A percentile compares a stretch with the other conserved stretches of the same genome.
Conservation (phyloP, 2,113 vertebrate genomes). For the Cryptoleucopteryx plumbea region DNA sequence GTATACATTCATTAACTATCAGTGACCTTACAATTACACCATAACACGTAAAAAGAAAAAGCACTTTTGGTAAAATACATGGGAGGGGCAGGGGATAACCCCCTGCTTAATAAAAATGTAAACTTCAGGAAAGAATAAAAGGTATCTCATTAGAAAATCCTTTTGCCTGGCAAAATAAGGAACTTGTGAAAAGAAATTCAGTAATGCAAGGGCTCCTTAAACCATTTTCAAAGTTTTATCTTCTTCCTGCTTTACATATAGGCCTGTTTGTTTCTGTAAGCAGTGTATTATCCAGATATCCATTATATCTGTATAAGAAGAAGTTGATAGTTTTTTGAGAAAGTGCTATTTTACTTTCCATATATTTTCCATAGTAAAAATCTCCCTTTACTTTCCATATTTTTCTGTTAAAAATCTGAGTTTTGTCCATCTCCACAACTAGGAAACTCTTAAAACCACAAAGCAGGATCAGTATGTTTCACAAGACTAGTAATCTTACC, state of each 20-base stretch:
- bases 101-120: neutral
- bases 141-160: neutral
- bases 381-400: neutral
- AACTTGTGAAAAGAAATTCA: neutral
- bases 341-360: neutral
- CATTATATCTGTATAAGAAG: neutral
- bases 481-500: neutral
- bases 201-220: neutral
- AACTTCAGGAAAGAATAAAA: neutral
- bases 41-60: neutral
- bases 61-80: neutral
- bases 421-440: neutral
- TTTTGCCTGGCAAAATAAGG: constrained; percentile 14
- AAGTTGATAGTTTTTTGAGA: neutral
- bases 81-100: neutral
- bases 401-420: neutral
- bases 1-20: neutral
- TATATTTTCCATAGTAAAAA: neutral
- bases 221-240: neutral
- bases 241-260: neutral
- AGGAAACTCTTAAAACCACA: neutral
- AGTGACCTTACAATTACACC: neutral
- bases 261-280: neutral
- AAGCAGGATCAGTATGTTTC: neutral
- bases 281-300: neutral